phyloP scores from a whole-genome alignment of 2,113 vertebrate genomes.

The Merops nubicus region DNA sequence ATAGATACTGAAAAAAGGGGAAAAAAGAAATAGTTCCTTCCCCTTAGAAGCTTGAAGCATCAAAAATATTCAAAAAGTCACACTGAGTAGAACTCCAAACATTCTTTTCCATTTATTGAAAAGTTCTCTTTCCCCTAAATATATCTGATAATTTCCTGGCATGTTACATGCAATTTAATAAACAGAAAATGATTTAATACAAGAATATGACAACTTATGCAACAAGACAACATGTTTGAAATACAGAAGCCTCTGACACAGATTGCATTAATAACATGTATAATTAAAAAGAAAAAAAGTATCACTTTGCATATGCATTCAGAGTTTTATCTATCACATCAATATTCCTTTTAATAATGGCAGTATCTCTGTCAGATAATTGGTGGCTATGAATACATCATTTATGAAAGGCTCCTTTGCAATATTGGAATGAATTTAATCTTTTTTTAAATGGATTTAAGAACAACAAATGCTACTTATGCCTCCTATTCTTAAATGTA shows the following conservation, averaged over 20 bases:
- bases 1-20: background rate
- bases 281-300: background rate
- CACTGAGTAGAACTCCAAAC: background rate
- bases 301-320: conserved; percentile 2
- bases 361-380: background rate
- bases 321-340: conserved; percentile 12
- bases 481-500: conserved; percentile 15
- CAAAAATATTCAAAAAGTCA: conserved; percentile 3
- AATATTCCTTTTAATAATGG: conserved; percentile 47
- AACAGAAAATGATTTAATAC: background rate
- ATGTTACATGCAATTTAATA: background rate
- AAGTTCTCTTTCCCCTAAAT: conserved; percentile 21
- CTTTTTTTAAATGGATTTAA: conserved; percentile 8
- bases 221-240: background rate
- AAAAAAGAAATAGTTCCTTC: background rate
- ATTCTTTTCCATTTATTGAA: background rate
- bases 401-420: conserved; percentile 13
- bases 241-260: background rate
- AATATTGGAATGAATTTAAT: background rate
- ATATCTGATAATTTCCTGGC: background rate
- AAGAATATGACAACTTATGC: background rate
- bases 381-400: conserved; percentile 7
- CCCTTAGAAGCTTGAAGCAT: background rate
- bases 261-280: background rate
- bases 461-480: background rate